Evolutionary conservation across 2,113 vertebrate genomes (phyloP), one percentile per base, ranked within the genome.

Genomic region (Sporophila hypoxantha): DNA sequence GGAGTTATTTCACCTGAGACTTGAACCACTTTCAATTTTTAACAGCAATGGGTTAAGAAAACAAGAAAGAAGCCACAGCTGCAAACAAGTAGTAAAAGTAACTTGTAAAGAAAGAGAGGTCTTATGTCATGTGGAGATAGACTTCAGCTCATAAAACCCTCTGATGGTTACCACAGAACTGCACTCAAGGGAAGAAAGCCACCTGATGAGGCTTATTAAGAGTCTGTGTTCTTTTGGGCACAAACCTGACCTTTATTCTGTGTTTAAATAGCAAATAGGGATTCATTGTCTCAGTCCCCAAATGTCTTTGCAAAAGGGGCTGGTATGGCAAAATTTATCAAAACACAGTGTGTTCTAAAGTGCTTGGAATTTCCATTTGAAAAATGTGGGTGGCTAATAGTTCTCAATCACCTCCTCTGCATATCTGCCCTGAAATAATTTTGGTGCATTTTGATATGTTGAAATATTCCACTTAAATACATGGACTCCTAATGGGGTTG

Each of bases 11-110:
- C 82, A 90, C 52, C 71, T 70, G 60, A 75, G 67, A 82, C 76
- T 74, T 66, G 81, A 89, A 70, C 20, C 67, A 87, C 92, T 94
- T 95, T 87, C 78, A 74, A 47, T 93, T 93, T 91, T 90, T 78
- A 78, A 84, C 73, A 81, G 47, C 69, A 70, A 21, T 21, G 49
- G 36, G 37, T 92, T 92, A 84, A 61, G 74, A 89, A 92, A 83
- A 84, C 67, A 94, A 92, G 74, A 87, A 84, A 91, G 44, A 64
- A 81, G 19, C 36, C 52, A 66, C 0, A 0, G 52, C 44, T 84
- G 47, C 90, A 73, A 92, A 77, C 62, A 76, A 84, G 37, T 9
- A 67, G 36, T 69, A 78, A 85, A 87, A 91, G 70, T 74, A 83
- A 81, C 70, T 66, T 66, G 47, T 26, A 74, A 84, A 85, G 66